Evolutionary conservation across 2,113 vertebrate species (phyloP).

Genomic region (Phrynocephalus versicolor): DNA sequence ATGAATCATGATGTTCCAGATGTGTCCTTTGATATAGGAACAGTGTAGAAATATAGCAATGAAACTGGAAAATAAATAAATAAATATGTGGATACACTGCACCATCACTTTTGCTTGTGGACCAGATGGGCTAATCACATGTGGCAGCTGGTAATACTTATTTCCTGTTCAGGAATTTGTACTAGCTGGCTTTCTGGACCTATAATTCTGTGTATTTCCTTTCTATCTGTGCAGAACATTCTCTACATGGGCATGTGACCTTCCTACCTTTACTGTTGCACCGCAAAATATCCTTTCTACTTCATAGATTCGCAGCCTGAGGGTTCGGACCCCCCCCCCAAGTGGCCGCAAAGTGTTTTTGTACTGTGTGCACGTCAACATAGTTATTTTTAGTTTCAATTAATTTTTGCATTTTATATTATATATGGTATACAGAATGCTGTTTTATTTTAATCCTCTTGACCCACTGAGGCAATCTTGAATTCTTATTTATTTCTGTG

Average conservation of each 20-base stretch:
- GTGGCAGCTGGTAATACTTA: background rate
- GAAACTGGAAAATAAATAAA: background rate
- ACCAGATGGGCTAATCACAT: background rate
- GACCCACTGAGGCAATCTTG: too few relatives aligned
- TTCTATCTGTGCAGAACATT: background rate
- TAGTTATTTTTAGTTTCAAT: too few relatives aligned
- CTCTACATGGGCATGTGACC: background rate
- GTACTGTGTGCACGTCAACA: too few relatives aligned
- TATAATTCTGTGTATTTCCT: background rate
- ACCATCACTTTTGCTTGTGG: background rate
- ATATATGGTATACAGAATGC: too few relatives aligned
- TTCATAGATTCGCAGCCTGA: background rate
- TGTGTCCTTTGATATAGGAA: background rate
- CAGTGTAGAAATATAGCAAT: background rate
- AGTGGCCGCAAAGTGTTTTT: too few relatives aligned
- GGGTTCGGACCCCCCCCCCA: too few relatives aligned
- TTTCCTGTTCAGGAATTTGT: background rate
- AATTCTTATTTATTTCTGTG: too few relatives aligned
- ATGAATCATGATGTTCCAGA: background rate
- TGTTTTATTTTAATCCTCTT: too few relatives aligned
- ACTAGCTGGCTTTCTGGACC: background rate
- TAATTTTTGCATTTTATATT: too few relatives aligned
- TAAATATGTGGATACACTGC: background rate
- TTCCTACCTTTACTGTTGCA: background rate
- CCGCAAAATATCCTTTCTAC: background rate